These are phyloP conservation scores for Chouioia cunea DNA, from an alignment of 2,888 invertebrate genomes.

Conservation along the genomic window DNA sequence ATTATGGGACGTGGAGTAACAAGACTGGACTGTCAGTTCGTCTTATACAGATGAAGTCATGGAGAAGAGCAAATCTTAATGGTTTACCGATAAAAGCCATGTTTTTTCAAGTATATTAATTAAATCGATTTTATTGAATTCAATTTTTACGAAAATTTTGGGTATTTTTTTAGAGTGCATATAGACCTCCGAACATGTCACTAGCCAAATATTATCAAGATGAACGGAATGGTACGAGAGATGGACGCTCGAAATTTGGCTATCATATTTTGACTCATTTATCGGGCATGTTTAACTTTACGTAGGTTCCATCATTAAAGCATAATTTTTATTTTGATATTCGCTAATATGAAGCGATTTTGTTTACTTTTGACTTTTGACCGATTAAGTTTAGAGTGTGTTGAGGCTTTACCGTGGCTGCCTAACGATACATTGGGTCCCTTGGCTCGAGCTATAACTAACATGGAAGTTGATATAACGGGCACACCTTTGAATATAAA, in stretches of 20 bases:
- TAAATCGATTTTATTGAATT: background rate
- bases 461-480: slow-evolving; percentile 20
- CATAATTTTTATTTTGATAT: background rate
- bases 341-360: background rate
- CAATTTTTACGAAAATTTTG: background rate
- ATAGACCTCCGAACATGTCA: slow-evolving; percentile 10
- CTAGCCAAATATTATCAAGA: slow-evolving; percentile 37
- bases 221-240: slow-evolving; percentile 1
- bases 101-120: slow-evolving; percentile 8
- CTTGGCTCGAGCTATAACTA: background rate
- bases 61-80: slow-evolving; percentile 43
- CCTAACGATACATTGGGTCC: background rate
- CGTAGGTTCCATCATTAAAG: slow-evolving; percentile 39
- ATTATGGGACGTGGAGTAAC: slow-evolving; percentile 49
- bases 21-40: slow-evolving; percentile 7
- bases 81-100: slow-evolving; percentile 44
- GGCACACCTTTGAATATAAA: slow-evolving; percentile 13
- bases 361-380: too few species aligned
- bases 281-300: slow-evolving; percentile 49
- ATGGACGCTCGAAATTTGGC: slow-evolving; percentile 28
- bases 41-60: slow-evolving; percentile 33
- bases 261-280: slow-evolving; percentile 45
- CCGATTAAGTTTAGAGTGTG: background rate
- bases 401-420: background rate
- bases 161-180: slow-evolving; percentile 4